Conservation (phyloP, 2,797 vertebrate genomes). For the Glossophaga mutica region DNA sequence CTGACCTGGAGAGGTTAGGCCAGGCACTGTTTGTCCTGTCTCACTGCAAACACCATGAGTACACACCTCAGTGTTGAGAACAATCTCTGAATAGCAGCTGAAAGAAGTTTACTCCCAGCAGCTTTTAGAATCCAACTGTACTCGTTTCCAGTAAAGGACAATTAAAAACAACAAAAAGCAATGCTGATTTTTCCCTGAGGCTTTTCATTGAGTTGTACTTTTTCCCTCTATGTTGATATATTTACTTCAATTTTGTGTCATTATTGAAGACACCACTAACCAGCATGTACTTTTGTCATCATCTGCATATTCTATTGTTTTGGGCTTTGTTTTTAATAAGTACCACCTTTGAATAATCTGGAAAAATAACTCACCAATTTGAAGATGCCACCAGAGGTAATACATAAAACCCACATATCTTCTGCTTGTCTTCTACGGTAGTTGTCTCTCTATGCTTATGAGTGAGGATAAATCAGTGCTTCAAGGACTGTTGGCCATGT, state of each 20-base stretch:
- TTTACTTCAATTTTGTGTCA: not conserved
- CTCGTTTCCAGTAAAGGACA: not conserved
- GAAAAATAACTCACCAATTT: not conserved
- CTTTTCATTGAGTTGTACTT: not conserved
- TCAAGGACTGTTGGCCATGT: not conserved
- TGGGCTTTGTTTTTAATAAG: not conserved
- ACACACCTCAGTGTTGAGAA: not conserved
- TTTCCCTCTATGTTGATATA: not conserved
- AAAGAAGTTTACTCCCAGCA: not conserved
- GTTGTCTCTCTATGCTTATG: not conserved
- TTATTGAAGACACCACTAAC: not conserved
- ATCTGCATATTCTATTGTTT: not conserved
- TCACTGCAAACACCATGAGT: not conserved
- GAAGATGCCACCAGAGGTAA: not conserved
- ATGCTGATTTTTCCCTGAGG: not conserved
- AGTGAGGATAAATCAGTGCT: not conserved
- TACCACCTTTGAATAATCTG: not conserved
- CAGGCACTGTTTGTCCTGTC: not conserved
- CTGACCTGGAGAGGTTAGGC: not conserved
- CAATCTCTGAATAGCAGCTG: not conserved
- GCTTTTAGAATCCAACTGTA: not conserved
- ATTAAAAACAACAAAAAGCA: constrained; percentile 15
- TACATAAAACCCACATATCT: fast-evolving
- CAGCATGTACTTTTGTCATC: not conserved
- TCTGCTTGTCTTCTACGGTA: not conserved